Base-by-base conservation (phyloP, 2,113 vertebrate genomes). In the Hippocampus comes region DNA sequence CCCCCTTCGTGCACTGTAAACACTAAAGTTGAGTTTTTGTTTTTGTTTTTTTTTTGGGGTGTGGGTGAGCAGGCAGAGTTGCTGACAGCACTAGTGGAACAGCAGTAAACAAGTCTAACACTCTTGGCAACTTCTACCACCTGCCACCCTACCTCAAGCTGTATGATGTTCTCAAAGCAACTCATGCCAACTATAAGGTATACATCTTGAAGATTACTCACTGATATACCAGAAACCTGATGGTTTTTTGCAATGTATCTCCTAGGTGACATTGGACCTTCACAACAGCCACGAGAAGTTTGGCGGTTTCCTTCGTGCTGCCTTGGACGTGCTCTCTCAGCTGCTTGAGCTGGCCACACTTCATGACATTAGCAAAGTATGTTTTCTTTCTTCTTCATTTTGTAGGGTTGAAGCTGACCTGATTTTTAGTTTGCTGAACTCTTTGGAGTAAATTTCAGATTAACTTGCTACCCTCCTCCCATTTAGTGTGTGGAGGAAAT, bases 101-200 rank as follows among this genome's bases (percentile, higher is more conserved):
- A 53, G 85, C 92, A 9, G 73, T 93, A 41, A 98, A 91, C 91
- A 99, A 98, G 88, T 97, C 95, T 0, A 94, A 94, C 1, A 94
- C 93, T 0, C 59, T 98, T 63, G 97, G 97, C 78, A 97, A 92
- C 78, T 99, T 99, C 93, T 98, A 94, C 77, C 95, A 98, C 84
- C 94, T 98, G 63, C 96, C 97, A 14, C 94, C 95, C 0, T 99
- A 99, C 87, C 92, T 99, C 87, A 98, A 97, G 84, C 88, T 99
- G 42, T 95, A 98, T 0, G 96, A 99, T 55, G 96, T 98, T 63
- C 93, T 99, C 77, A 99, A 98, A 89, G 97, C 97, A 34, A 99
- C 97, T 0, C 95, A 99, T 7, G 91, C 97, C 53, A 99, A 99
- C 91, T 99, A 95, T 72, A 99, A 98, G 95, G 97, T 99, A 42